Evolutionary conservation across 2,113 vertebrate genomes (phyloP).

Genomic region (Rana temporaria): DNA sequence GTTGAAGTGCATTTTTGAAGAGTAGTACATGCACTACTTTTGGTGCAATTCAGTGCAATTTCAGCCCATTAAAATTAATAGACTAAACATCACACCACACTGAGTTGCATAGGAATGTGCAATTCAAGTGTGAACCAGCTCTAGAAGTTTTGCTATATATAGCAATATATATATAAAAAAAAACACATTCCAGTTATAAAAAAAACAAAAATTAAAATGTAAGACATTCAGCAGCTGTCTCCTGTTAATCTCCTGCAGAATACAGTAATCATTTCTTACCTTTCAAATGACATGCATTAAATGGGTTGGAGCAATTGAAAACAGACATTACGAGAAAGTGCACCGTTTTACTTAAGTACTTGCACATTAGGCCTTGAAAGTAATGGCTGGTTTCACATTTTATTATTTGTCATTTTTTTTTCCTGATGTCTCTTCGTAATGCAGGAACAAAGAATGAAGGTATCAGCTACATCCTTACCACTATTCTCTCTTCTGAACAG

Average conservation of each 20-base stretch:
- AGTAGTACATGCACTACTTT: too few relatives aligned
- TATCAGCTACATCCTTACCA: not conserved
- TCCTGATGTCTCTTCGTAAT: slow-evolving; percentile 14
- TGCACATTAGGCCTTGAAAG: slow-evolving; percentile 43
- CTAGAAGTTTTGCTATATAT: not conserved
- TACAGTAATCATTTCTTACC: slow-evolving; percentile 50
- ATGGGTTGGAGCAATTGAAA: slow-evolving; percentile 55
- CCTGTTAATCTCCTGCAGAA: slow-evolving; percentile 28
- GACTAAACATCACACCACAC: too few relatives aligned
- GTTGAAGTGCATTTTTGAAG: too few relatives aligned
- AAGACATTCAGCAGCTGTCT: slow-evolving; percentile 14
- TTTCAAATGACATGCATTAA: slow-evolving; percentile 48
- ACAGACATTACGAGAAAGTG: slow-evolving; percentile 49
- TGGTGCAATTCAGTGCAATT: too few relatives aligned
- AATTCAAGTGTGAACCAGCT: too few relatives aligned
- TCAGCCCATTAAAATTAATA: too few relatives aligned
- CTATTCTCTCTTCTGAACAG: not conserved
- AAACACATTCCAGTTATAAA: not conserved
- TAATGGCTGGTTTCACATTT: slow-evolving; percentile 49
- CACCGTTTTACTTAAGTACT: slow-evolving; percentile 50
- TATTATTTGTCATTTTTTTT: slow-evolving; percentile 45
- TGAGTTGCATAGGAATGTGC: too few relatives aligned
- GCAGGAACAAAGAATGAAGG: slow-evolving; percentile 13
- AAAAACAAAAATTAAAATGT: slow-evolving; percentile 23
- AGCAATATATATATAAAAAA: not conserved